phyloP scores from a whole-genome alignment of 53 echinoderm and acorn worm genomes.

The Antedon mediterranea region DNA sequence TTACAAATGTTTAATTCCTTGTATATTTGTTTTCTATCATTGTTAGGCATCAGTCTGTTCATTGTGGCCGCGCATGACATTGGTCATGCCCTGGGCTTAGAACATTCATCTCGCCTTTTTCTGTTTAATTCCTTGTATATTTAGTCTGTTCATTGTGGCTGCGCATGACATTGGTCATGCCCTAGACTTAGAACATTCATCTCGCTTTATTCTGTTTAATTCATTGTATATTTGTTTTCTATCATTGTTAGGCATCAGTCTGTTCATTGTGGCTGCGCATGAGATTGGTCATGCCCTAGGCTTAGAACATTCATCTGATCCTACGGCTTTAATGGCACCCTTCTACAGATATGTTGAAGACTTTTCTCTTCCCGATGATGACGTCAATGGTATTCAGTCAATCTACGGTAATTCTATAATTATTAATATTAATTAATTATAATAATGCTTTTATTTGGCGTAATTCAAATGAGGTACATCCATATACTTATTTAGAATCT shows the following conservation, averaged over 20 bases:
- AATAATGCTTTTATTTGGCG: too few relatives aligned
- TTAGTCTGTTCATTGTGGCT: conserved; percentile 77
- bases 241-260: conserved; percentile 37
- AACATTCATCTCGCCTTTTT: conserved; percentile 41
- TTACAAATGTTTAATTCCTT: too few relatives aligned
- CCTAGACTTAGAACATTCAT: conserved; percentile 72
- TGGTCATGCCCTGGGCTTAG: conserved; percentile 74
- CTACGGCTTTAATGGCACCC: conserved; percentile 72
- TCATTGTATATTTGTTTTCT: too few relatives aligned
- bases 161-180: conserved; percentile 85
- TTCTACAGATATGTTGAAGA: conserved; percentile 64
- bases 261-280: conserved; percentile 78
- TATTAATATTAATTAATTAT: too few relatives aligned
- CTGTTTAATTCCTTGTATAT: too few relatives aligned
- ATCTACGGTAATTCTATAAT: conserved; percentile 81
- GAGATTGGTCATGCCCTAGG: conserved; percentile 87
- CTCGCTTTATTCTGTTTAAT: neutral
- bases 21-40: too few relatives aligned
- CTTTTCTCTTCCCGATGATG: conserved; percentile 54
- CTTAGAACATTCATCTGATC: conserved; percentile 66
- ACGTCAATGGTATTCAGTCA: conserved; percentile 55
- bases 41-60: conserved; percentile 55
- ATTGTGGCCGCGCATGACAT: conserved; percentile 84
- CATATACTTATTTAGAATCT: too few relatives aligned
- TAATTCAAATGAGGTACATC: too few relatives aligned